A percentile compares a stretch with the other conserved stretches of the same genome.
Conservation (phyloP, 1,140 invertebrate genomes). For the Mylabris phalerata region DNA sequence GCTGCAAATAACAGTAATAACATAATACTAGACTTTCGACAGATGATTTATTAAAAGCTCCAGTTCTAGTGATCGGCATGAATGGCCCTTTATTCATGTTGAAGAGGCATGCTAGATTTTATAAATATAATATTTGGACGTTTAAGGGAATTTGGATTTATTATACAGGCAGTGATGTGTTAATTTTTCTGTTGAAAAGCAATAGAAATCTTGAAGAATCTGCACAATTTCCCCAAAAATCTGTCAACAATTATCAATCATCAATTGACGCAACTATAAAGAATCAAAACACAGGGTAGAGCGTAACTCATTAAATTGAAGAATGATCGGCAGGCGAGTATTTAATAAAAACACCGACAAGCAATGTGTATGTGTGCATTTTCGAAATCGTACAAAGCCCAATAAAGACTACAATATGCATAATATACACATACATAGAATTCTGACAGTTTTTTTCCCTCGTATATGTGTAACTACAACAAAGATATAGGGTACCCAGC, state of each 20-base stretch:
- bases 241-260: too few species aligned
- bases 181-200: conserved; percentile 10
- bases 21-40: conserved; percentile 34
- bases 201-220: too few species aligned
- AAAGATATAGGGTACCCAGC: conserved; percentile 14
- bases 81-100: conserved; percentile 26
- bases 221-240: too few species aligned
- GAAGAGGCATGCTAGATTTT: conserved; percentile 29
- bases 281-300: too few species aligned
- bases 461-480: conserved; percentile 4
- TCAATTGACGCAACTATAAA: too few species aligned
- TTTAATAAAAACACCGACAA: too few species aligned
- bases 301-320: too few species aligned
- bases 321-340: too few species aligned
- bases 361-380: neutral
- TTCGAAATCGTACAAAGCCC: neutral
- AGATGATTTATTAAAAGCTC: conserved; percentile 34
- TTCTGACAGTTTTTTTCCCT: conserved; percentile 29
- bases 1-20: conserved; percentile 36
- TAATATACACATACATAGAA: conserved; percentile 13
- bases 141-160: conserved; percentile 33
- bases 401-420: conserved; percentile 19
- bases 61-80: conserved; percentile 15
- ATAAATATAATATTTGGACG: conserved; percentile 35
- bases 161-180: conserved; percentile 28